A percentile compares a stretch with the other conserved stretches of the same genome.
Conservation (phyloP, 2,113 vertebrate species). For the Thymallus thymallus region DNA sequence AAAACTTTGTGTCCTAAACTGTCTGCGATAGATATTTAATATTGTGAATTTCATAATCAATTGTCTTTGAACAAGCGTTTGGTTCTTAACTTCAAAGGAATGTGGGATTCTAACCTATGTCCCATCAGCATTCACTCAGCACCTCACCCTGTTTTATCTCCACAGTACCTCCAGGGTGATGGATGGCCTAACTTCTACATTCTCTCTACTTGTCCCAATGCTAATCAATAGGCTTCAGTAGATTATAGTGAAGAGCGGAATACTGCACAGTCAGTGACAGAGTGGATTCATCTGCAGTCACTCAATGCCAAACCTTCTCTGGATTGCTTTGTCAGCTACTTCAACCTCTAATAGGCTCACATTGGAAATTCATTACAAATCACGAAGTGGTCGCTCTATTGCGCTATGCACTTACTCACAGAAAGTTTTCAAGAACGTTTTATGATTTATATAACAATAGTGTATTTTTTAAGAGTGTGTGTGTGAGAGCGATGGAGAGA, state of each 20-base stretch:
- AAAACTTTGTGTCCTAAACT: not conserved
- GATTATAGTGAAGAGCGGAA: slow-evolving; percentile 50
- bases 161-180: slow-evolving; percentile 50
- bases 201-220: slow-evolving; percentile 21
- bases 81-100: slow-evolving; percentile 43
- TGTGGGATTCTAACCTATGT: slow-evolving; percentile 30
- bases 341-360: slow-evolving; percentile 26
- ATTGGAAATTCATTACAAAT: slow-evolving; percentile 32
- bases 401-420: too few relatives aligned
- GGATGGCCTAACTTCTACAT: slow-evolving; percentile 44
- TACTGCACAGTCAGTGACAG: slow-evolving; percentile 12
- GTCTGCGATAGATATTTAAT: not conserved
- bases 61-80: slow-evolving; percentile 19
- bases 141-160: slow-evolving; percentile 25
- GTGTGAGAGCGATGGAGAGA: not conserved
- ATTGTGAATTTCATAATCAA: not conserved
- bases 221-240: slow-evolving; percentile 57
- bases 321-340: slow-evolving; percentile 53
- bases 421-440: too few relatives aligned
- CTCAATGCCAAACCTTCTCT: slow-evolving; percentile 23
- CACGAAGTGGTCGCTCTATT: too few relatives aligned
- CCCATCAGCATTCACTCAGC: slow-evolving; percentile 39
- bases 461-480: not conserved
- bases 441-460: too few relatives aligned
- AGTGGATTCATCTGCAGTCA: slow-evolving; percentile 49